Base-by-base conservation (phyloP, 2,113 vertebrate species). In the Burhinus oedicnemus region DNA sequence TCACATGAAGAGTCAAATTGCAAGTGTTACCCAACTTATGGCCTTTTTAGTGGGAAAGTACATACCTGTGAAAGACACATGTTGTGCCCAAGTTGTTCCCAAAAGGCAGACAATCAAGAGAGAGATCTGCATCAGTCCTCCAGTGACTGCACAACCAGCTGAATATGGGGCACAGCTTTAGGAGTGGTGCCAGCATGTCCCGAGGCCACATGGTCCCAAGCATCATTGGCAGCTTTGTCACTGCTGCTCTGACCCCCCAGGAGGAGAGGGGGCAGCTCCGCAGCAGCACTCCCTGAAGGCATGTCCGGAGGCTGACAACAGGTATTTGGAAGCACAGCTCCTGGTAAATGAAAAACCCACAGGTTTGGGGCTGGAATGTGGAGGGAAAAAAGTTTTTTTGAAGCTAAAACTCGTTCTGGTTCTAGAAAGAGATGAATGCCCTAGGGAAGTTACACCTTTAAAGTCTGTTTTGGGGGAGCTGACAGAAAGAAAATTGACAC, bases 121-220 rank as follows among this genome's bases (percentile, higher is more conserved):
- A 18, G 30, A 95, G 58, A 88, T 49, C 12, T 23, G 12, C 15
- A 36, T 80, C 29, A 14, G 5, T 77, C 19, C 44, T 36, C 40
- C 30, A 13, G 15, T 52, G 69, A 30, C n/a, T 42, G 49, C 47
- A n/a, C 14, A 54, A 34, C n/a, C 44, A 62, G 6, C 11, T 76
- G 40, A 76, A 8, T 0, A 27, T 32, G 3, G 13, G 26, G 3
- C 32, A 32, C 26, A 60, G 32, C 15, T 80, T 60, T 16, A n/a
- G 58, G 64, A 62, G 38, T 9, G 72, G 34, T 84, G 55, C 17
- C 38, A 40, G 49, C 1, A 0, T 6, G 55, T 27, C 21, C 49
- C 29, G 38, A 42, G 18, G 34, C 26, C 21, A 7, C 8, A 5
- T 0, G 1, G 4, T 71, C 18, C 52, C 23, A 12, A 29, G 22